Conservation (phyloP, 2,113 vertebrate genomes). For the Romanogobio albipinnatus region DNA sequence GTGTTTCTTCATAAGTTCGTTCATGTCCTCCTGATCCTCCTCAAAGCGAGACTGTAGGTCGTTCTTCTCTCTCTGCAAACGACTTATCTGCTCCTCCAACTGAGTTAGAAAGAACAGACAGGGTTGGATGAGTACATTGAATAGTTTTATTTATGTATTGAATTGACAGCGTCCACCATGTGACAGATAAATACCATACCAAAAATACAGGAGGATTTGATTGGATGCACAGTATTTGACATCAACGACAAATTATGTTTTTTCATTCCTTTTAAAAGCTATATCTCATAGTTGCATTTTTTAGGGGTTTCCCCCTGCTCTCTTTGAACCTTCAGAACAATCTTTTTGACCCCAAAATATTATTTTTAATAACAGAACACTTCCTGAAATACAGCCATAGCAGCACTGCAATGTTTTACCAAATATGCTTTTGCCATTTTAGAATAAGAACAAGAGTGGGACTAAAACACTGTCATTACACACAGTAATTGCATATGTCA, state of each 20-base stretch:
- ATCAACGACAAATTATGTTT: background rate
- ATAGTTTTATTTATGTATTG: background rate
- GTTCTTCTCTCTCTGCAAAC: constrained; percentile 94
- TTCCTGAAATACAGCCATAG: background rate
- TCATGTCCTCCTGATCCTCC: constrained; percentile 98
- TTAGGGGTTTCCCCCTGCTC: background rate
- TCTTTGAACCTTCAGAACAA: background rate
- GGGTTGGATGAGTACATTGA: constrained; percentile 17
- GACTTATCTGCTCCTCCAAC: constrained; percentile 96
- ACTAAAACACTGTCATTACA: constrained; percentile 48
- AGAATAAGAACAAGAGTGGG: constrained; percentile 37
- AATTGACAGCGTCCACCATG: background rate
- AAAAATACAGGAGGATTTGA: background rate
- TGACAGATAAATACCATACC: background rate
- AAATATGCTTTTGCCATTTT: constrained; percentile 37
- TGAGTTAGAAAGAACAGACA: constrained; percentile 64
- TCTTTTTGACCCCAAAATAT: background rate
- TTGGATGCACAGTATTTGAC: background rate
- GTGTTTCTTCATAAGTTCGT: constrained; percentile 99
- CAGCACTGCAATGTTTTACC: background rate
- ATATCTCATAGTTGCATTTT: background rate
- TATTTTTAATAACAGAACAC: background rate
- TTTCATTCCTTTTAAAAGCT: background rate
- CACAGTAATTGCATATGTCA: constrained; percentile 50
- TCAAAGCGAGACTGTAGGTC: constrained; percentile 94